Evolutionary conservation across 2,888 invertebrate species (phyloP), one percentile per base, ranked within the genome.

Genomic region (Drosophila lutescens): DNA sequence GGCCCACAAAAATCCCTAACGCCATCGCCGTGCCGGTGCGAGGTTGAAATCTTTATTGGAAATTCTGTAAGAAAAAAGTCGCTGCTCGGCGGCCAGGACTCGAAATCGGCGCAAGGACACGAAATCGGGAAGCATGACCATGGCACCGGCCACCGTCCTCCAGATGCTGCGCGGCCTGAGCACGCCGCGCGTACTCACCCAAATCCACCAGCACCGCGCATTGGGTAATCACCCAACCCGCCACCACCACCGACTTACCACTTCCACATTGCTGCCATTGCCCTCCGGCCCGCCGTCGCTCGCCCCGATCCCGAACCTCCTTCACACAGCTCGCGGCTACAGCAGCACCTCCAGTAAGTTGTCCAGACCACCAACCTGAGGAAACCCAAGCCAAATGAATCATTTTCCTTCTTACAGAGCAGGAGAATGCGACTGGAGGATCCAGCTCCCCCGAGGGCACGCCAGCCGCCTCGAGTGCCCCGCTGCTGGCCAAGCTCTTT

Each of bases 401-500:
- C 4, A 2, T 1, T 17, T 44, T 36, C 6, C 30, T 2, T 10
- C 7, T 13, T 13, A 17, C 49, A 54, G 56, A 70, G 15, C 32
- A 62, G 8, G 32, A 46, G 32, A 8, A 34, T 8, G 30, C 30
- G 8, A 8, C 30, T 44, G 44, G 40, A 40, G 41, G 10, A 15
- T 5, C 47, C 30, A n/a, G 32, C 9, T 9, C 41, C 57, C 6
- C 7, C 51, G 69, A 55, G 20, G 23, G 10, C 1, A 4, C 46
- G 6, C 1, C 17, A 12, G 13, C 62, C 7, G 46, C 76, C 13
- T 12, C 47, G 1, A 79, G 65, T 47, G 59, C 92, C 79, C 68
- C 91, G 58, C 20, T 94, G 59, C 86, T 94, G 2, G 94, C 94
- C 0, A 92, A 94, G 67, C 92, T 94, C 66, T 94, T 94, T 80